These are phyloP conservation scores for Puffinus mauretanicus DNA, from an alignment of 2,113 vertebrate species.

Conservation along the genomic window DNA sequence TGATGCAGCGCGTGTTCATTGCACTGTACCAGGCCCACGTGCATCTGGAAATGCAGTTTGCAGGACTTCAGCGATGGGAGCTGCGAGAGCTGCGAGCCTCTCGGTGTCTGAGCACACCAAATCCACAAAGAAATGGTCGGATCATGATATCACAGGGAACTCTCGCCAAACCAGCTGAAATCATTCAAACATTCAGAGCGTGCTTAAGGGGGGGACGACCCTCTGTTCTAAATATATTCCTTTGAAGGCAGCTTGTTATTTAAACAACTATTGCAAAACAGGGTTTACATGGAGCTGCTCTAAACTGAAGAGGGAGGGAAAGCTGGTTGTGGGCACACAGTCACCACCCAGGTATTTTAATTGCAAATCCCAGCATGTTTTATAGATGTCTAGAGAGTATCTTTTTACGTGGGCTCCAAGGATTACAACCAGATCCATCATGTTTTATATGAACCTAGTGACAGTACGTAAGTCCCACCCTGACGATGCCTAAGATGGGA, in stretches of 20 bases:
- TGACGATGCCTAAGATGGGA: not conserved
- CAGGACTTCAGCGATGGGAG: not conserved
- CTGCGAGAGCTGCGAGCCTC: not conserved
- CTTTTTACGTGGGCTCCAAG: constrained; percentile 8
- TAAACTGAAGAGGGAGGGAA: not conserved
- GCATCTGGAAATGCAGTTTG: not conserved
- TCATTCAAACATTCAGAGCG: constrained; percentile 48
- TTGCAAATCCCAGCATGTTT: constrained; percentile 55
- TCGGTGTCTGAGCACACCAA: not conserved
- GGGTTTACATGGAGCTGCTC: not conserved
- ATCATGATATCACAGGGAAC: constrained; percentile 55
- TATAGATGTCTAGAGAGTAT: constrained; percentile 51
- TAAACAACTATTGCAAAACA: constrained; percentile 53
- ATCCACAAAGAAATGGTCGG: constrained; percentile 17
- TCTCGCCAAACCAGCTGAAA: constrained; percentile 68
- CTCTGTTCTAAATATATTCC: constrained; percentile 58
- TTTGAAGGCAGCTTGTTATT: constrained; percentile 61
- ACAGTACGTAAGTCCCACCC: not conserved
- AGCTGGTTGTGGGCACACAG: not conserved
- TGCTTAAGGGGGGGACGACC: not conserved
- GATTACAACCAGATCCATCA: constrained; percentile 47
- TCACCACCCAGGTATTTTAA: constrained; percentile 57
- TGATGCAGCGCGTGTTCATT: not conserved
- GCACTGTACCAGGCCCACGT: accelerated
- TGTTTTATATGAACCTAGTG: constrained; percentile 31